Evolutionary conservation across 2,888 invertebrate species (phyloP).

Genomic region (Oeneis ivallda): DNA sequence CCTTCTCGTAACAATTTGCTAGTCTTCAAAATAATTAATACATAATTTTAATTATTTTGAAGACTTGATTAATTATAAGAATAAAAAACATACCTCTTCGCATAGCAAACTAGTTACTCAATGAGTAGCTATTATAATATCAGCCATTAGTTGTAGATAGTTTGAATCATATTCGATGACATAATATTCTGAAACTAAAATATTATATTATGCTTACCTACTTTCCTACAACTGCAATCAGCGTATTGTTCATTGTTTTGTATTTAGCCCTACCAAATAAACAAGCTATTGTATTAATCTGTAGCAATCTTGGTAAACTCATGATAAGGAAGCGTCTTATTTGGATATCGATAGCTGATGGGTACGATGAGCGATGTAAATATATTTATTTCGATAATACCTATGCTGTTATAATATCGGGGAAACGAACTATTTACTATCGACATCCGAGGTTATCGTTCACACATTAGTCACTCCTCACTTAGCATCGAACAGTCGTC

Average conservation of each 20-base stretch:
- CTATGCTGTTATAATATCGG: conserved; percentile 28
- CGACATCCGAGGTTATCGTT: conserved; percentile 33
- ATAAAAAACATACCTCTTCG: no score
- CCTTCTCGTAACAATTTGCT: no score
- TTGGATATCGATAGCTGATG: conserved; percentile 1
- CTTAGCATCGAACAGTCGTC: conserved; percentile 44
- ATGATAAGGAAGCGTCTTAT: conserved; percentile 7
- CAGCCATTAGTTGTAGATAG: not conserved
- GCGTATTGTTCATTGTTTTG: conserved; percentile 49
- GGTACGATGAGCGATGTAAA: conserved; percentile 3
- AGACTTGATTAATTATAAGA: no score
- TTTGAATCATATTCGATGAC: not conserved
- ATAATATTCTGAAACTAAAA: not conserved
- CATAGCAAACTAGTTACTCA: not conserved
- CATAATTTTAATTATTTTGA: no score
- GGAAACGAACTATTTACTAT: conserved; percentile 33
- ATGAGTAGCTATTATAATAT: not conserved
- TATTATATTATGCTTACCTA: no score
- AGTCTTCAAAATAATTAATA: no score
- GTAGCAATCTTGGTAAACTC: conserved; percentile 17
- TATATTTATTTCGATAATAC: conserved; percentile 7
- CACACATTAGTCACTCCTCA: conserved; percentile 49
- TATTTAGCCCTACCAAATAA: conserved; percentile 24
- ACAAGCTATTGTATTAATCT: conserved; percentile 1
- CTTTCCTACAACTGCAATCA: conserved; percentile 35